A percentile compares a stretch with the other conserved stretches of the same genome.
Evolutionary conservation across 1,140 invertebrate species (phyloP).

Genomic region (Drosophila watanabei): DNA sequence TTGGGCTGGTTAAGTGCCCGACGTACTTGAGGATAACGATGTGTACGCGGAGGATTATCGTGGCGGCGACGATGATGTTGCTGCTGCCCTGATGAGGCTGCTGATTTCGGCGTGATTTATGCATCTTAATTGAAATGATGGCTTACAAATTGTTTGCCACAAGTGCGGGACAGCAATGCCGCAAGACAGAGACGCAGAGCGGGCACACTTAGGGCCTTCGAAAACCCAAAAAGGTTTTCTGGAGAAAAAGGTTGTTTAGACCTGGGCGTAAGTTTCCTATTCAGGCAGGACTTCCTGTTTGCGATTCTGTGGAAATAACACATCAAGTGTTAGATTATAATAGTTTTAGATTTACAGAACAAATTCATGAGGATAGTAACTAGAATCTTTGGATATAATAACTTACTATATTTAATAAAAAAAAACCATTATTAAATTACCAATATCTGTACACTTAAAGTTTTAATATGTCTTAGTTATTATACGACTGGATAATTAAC

Average conservation of each 20-base stretch:
- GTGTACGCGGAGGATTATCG: conserved; percentile 57
- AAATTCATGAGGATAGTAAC: too few species aligned
- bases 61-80: conserved; percentile 38
- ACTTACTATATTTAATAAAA: too few species aligned
- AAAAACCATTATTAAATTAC: too few species aligned
- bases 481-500: neutral
- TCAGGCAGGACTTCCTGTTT: conserved; percentile 53
- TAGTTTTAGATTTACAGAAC: too few species aligned
- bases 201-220: conserved; percentile 33
- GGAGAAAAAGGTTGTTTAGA: conserved; percentile 28
- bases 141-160: conserved; percentile 78
- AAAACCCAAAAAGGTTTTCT: conserved; percentile 43
- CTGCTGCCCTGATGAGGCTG: conserved; percentile 58
- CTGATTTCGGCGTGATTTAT: conserved; percentile 80
- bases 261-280: conserved; percentile 10
- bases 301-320: neutral
- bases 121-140: conserved; percentile 84
- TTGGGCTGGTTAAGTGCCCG: conserved; percentile 67
- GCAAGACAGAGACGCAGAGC: neutral
- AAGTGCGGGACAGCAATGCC: conserved; percentile 27
- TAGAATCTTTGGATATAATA: too few species aligned
- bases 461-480: neutral
- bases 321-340: conserved; percentile 1
- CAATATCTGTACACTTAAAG: too few species aligned
- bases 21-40: conserved; percentile 80